phyloP scores from a whole-genome alignment of 1,140 invertebrate species.

The Hypothenemus hampei region DNA sequence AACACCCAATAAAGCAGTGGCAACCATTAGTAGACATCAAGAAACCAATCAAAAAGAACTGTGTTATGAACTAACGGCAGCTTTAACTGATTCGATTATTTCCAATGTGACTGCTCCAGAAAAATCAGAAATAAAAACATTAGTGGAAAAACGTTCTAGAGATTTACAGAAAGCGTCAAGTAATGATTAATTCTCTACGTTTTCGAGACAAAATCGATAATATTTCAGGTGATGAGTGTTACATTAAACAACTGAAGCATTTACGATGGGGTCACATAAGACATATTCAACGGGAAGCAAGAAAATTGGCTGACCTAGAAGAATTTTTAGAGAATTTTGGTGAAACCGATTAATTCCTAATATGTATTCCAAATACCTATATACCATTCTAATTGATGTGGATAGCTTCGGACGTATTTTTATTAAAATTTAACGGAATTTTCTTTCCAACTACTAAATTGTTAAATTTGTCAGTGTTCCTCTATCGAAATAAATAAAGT shows the following conservation, averaged over 20 bases:
- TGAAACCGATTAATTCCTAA: constrained; percentile 26
- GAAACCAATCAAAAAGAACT: constrained; percentile 29
- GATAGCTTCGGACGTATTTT: too few species aligned
- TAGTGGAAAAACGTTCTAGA: neutral
- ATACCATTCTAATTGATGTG: too few species aligned
- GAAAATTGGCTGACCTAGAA: constrained; percentile 45
- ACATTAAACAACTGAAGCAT: constrained; percentile 43
- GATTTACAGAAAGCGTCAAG: neutral
- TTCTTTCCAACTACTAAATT: too few species aligned
- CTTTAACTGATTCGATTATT: constrained; percentile 32
- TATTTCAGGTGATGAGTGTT: constrained; percentile 1
- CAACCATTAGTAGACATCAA: constrained; percentile 31
- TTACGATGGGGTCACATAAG: constrained; percentile 46
- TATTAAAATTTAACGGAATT: too few species aligned
- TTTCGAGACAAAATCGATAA: too few species aligned
- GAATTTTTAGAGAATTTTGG: constrained; percentile 44
- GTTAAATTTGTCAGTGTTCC: too few species aligned
- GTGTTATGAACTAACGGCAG: constrained; percentile 32
- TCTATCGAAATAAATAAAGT: too few species aligned
- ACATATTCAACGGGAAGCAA: constrained; percentile 46
- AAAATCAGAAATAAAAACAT: neutral
- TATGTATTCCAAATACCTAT: too few species aligned
- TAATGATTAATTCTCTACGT: too few species aligned
- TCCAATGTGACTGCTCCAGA: constrained; percentile 20
- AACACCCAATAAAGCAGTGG: constrained; percentile 32